Conservation (phyloP, 2,888 invertebrate species). For the Brassicogethes aeneus region DNA sequence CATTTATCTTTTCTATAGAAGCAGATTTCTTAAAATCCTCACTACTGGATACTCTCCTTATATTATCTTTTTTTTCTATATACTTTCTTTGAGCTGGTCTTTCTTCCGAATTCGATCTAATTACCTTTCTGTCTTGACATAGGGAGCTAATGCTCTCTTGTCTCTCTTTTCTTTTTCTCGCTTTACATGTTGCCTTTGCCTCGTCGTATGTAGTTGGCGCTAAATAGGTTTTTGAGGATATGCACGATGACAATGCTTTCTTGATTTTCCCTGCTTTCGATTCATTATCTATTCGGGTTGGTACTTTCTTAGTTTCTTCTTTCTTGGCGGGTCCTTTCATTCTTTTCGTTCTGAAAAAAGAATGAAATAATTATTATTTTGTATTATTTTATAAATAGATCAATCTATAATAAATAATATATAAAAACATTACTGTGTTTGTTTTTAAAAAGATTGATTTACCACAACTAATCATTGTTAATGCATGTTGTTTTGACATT, state of each 20-base stretch:
- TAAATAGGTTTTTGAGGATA: constrained; percentile 14
- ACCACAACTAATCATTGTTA: no score
- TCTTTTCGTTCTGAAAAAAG: constrained; percentile 16
- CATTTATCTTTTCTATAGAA: constrained; percentile 26
- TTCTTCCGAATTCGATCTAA: constrained; percentile 54
- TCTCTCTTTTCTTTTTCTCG: constrained; percentile 55
- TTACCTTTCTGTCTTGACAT: constrained; percentile 51
- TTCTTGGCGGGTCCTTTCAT: constrained; percentile 28
- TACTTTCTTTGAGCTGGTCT: constrained; percentile 36
- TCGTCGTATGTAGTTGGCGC: constrained; percentile 31
- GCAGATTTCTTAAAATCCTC: constrained; percentile 47
- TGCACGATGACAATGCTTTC: constrained; percentile 14
- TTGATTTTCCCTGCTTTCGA: constrained; percentile 21
- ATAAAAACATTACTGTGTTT: no score
- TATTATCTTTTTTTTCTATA: constrained; percentile 33
- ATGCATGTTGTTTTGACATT: no score
- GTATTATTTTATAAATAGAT: no score
- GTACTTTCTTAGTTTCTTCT: constrained; percentile 22
- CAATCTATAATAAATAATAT: no score
- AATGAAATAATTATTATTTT: constrained; percentile 6
- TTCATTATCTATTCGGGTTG: constrained; percentile 21
- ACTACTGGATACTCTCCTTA: constrained; percentile 54
- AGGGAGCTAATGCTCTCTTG: constrained; percentile 51
- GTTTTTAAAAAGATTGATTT: no score
- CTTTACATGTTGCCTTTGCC: constrained; percentile 36